These are phyloP conservation scores for Colletes gigas DNA, from an alignment of 1,140 invertebrate genomes.

Conservation along the genomic window DNA sequence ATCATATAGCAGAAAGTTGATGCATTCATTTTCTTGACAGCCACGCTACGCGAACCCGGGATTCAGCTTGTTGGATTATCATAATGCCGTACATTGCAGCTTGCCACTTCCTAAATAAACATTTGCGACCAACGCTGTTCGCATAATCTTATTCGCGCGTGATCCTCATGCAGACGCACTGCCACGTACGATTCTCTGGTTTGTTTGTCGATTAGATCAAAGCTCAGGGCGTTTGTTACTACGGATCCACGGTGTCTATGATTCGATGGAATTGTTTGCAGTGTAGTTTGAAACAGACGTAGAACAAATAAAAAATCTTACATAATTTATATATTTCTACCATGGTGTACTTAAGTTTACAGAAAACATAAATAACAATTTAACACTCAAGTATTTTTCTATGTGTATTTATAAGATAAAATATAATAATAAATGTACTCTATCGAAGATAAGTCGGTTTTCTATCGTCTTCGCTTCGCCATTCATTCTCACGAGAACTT, in stretches of 20 bases:
- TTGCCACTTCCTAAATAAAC: slow-evolving; percentile 60
- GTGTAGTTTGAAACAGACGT: neutral
- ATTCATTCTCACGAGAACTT: too few species aligned
- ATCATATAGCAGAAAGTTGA: neutral
- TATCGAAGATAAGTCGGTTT: too few species aligned
- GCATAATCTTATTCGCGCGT: slow-evolving; percentile 62
- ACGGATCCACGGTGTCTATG: slow-evolving; percentile 11
- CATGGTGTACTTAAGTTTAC: too few species aligned
- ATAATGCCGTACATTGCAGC: slow-evolving; percentile 50
- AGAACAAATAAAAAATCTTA: neutral
- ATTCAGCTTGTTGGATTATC: slow-evolving; percentile 51
- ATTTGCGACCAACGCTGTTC: slow-evolving; percentile 48
- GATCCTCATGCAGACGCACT: slow-evolving; percentile 39
- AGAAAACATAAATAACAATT: too few species aligned
- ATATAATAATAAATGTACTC: too few species aligned
- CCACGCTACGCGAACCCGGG: slow-evolving; percentile 21
- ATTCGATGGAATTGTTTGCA: slow-evolving; percentile 30
- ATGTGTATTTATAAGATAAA: too few species aligned
- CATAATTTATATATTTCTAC: neutral
- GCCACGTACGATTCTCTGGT: slow-evolving; percentile 15
- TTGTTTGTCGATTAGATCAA: slow-evolving; percentile 59
- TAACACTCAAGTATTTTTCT: too few species aligned
- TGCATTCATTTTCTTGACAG: slow-evolving; percentile 30
- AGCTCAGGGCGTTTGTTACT: slow-evolving; percentile 42
- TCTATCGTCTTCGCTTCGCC: too few species aligned